Evolutionary conservation across 2,888 invertebrate genomes (phyloP).

Genomic region (Drosophila niveifrons): DNA sequence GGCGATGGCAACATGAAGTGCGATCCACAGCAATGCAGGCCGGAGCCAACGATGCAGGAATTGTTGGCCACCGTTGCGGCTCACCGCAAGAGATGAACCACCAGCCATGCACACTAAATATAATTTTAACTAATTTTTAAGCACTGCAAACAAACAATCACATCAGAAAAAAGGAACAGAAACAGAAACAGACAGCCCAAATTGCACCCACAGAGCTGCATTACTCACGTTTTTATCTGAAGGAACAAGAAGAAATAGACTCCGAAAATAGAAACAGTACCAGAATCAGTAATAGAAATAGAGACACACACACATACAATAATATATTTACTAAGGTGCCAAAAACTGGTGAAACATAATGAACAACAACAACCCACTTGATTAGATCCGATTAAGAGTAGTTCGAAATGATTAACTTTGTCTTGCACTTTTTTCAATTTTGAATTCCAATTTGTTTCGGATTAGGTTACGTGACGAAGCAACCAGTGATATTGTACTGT

Average conservation of each 20-base stretch:
- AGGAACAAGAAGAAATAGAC: constrained; percentile 48
- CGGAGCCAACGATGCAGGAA: constrained; percentile 95
- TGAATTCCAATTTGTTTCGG: constrained; percentile 73
- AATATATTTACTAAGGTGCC: constrained; percentile 54
- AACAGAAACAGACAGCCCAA: constrained; percentile 47
- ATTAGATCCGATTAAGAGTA: constrained; percentile 44
- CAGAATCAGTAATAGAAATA: constrained; percentile 27
- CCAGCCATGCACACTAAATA: constrained; percentile 83
- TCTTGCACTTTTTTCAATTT: constrained; percentile 64
- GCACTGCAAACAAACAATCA: constrained; percentile 79
- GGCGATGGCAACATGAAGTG: constrained; percentile 97
- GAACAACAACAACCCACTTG: constrained; percentile 40
- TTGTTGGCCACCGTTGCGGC: constrained; percentile 94
- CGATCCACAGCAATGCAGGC: constrained; percentile 95
- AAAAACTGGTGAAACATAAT: constrained; percentile 62
- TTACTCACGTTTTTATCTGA: constrained; percentile 58
- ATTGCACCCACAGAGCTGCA: constrained; percentile 70
- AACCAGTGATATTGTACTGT: constrained; percentile 86
- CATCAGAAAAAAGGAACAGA: constrained; percentile 17
- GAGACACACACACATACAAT: constrained; percentile 32
- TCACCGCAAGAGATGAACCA: constrained; percentile 89
- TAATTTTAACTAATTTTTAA: constrained; percentile 83
- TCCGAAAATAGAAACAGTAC: constrained; percentile 25
- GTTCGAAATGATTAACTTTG: constrained; percentile 49
- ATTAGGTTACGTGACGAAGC: constrained; percentile 85